A percentile compares a stretch with the other conserved stretches of the same genome.
These are phyloP conservation scores for Myopa tessellatipennis DNA, from an alignment of 2,888 invertebrate genomes.

Conservation along the genomic window DNA sequence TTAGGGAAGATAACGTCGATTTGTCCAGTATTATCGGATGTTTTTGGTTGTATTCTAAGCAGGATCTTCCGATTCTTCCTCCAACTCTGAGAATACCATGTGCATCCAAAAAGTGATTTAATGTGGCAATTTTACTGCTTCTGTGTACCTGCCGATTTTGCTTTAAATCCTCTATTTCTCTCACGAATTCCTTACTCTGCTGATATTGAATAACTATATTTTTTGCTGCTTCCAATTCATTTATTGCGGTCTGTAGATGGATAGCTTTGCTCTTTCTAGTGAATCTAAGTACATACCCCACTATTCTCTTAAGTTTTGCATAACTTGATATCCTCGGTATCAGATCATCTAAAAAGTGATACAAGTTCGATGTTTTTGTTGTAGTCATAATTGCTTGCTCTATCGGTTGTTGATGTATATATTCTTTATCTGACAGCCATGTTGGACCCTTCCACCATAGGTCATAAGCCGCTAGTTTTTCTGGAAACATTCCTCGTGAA, in stretches of 20 bases:
- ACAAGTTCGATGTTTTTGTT: neutral
- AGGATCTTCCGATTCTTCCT: neutral
- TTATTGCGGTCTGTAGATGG: neutral
- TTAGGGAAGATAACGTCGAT: slow-evolving; percentile 9
- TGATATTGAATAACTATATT: slow-evolving; percentile 5
- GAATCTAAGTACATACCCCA: slow-evolving; percentile 8
- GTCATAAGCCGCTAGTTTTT: too few relatives aligned
- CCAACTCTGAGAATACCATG: slow-evolving; percentile 32
- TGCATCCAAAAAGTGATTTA: slow-evolving; percentile 24
- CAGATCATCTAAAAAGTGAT: neutral
- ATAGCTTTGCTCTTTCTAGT: neutral
- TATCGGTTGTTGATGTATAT: neutral
- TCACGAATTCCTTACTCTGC: neutral
- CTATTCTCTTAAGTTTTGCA: slow-evolving; percentile 3
- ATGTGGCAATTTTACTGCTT: neutral
- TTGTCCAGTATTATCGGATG: slow-evolving; percentile 3
- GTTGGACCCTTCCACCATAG: too few relatives aligned
- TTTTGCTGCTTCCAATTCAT: slow-evolving; percentile 1
- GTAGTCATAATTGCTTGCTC: slow-evolving; percentile 10
- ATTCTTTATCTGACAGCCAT: neutral
- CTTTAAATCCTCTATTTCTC: neutral
- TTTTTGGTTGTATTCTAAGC: too few relatives aligned
- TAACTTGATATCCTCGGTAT: neutral
- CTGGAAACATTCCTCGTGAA: too few relatives aligned
- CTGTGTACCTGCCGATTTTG: too few relatives aligned